A percentile compares a stretch with the other conserved stretches of the same genome.
Conservation (phyloP, 2,888 invertebrate species). For the Tridacna crocea region DNA sequence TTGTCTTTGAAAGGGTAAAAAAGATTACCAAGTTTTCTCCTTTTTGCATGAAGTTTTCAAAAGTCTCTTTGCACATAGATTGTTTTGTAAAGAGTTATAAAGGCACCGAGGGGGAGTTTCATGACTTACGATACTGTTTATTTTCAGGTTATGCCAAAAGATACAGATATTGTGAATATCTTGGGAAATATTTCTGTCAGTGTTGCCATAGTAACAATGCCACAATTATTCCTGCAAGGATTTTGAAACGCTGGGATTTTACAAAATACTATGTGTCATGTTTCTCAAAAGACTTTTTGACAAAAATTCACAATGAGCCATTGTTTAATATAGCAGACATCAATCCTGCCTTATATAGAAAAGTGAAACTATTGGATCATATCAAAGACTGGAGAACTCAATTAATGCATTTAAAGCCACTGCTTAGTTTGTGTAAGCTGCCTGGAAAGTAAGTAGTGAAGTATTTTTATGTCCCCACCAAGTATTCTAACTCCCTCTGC, state of each 20-base stretch:
- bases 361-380: conserved; percentile 87
- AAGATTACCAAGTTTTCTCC: too few species aligned
- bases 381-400: conserved; percentile 88
- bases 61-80: too few species aligned
- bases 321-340: conserved; percentile 90
- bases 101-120: too few species aligned
- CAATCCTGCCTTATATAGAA: conserved; percentile 88
- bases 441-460: conserved; percentile 82
- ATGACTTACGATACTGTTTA: not conserved
- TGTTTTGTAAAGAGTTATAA: too few species aligned
- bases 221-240: conserved; percentile 87
- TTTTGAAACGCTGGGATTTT: conserved; percentile 86
- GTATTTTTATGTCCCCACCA: not conserved
- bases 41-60: too few species aligned
- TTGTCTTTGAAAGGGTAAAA: too few species aligned
- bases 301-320: conserved; percentile 91
- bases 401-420: conserved; percentile 89
- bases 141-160: conserved; percentile 88
- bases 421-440: conserved; percentile 91
- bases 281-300: conserved; percentile 91
- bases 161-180: conserved; percentile 92
- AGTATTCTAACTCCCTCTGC: not conserved
- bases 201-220: conserved; percentile 93
- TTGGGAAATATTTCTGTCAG: conserved; percentile 93
- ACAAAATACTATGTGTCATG: conserved; percentile 92